Conservation (phyloP, 2,888 invertebrate genomes). For the Diarsia dahlii region DNA sequence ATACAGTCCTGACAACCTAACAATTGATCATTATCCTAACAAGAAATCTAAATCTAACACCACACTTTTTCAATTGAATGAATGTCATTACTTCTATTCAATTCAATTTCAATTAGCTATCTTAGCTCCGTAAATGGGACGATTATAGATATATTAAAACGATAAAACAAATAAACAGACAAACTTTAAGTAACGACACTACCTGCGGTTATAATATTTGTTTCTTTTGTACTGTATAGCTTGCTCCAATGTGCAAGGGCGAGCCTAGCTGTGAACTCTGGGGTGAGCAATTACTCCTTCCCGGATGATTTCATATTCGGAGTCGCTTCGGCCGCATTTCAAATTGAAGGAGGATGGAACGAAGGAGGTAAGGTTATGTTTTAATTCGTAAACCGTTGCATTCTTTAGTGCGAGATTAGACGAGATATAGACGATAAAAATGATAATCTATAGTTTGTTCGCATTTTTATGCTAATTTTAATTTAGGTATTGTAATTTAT, state of each 20-base stretch:
- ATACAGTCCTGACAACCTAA: not conserved
- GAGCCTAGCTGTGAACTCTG: slow-evolving; percentile 69
- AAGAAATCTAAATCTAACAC: not conserved
- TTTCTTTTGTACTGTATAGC: slow-evolving; percentile 65
- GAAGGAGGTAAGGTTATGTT: slow-evolving; percentile 77
- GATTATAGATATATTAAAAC: not conserved
- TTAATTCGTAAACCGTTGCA: not conserved
- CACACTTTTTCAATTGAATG: not conserved
- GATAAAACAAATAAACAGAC: not conserved
- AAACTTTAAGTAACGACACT: not conserved
- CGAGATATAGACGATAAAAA: not conserved
- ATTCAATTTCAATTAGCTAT: not conserved
- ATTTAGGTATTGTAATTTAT: no score
- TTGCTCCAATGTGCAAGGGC: slow-evolving; percentile 77
- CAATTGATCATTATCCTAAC: not conserved
- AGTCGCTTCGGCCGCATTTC: slow-evolving; percentile 91
- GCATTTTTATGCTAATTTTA: not conserved
- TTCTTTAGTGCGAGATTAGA: not conserved
- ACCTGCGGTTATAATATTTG: not conserved
- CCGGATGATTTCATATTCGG: slow-evolving; percentile 91
- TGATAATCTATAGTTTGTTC: not conserved
- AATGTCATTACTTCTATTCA: not conserved
- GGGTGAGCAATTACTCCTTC: slow-evolving; percentile 86
- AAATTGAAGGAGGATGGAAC: slow-evolving; percentile 92
- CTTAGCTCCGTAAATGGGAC: not conserved